Percentiles rank a stretch among this genome's conserved stretches.
phyloP scores from a whole-genome alignment of 92 coral and sea anemone species.

The Meandrina meandrites region DNA sequence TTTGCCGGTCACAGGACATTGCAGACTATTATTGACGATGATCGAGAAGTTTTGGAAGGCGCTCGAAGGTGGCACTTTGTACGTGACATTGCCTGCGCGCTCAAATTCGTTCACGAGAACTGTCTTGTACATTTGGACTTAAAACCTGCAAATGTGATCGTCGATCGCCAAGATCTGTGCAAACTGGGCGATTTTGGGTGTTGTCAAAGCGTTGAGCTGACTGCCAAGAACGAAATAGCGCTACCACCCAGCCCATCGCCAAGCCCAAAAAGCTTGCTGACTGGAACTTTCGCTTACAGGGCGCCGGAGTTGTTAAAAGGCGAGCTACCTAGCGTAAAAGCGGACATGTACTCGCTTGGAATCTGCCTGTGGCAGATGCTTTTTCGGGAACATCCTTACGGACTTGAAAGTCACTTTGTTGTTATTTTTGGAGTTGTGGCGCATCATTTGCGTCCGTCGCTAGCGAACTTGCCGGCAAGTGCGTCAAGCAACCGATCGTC shows the following conservation, averaged over 20 bases:
- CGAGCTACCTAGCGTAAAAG: conserved; percentile 77
- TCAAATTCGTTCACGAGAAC: conserved; percentile 74
- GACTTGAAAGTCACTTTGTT: conserved; percentile 87
- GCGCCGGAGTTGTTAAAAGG: conserved; percentile 95
- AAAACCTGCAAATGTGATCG: conserved; percentile 91
- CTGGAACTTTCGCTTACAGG: conserved; percentile 91
- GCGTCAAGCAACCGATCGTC: conserved; percentile 24
- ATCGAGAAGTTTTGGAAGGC: conserved; percentile 55
- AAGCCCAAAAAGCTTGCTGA: conserved; percentile 71
- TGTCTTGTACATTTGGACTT: conserved; percentile 85
- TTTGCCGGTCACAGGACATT: conserved; percentile 87
- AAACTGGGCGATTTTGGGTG: conserved; percentile 96
- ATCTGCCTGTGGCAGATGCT: conserved; percentile 96
- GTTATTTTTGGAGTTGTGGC: conserved; percentile 97
- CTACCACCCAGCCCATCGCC: conserved; percentile 77
- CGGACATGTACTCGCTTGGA: conserved; percentile 93
- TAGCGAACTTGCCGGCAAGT: conserved; percentile 49
- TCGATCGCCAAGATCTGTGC: conserved; percentile 71
- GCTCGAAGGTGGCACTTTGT: conserved; percentile 73
- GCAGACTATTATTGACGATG: conserved; percentile 80
- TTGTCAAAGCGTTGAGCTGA: conserved; percentile 72
- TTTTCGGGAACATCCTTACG: conserved; percentile 88
- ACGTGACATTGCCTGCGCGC: conserved; percentile 75
- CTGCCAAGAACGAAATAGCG: conserved; percentile 42
- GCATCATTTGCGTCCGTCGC: conserved; percentile 81